These are phyloP conservation scores for Sebastiscus tertius DNA, from an alignment of 2,797 vertebrate genomes.

Conservation along the genomic window DNA sequence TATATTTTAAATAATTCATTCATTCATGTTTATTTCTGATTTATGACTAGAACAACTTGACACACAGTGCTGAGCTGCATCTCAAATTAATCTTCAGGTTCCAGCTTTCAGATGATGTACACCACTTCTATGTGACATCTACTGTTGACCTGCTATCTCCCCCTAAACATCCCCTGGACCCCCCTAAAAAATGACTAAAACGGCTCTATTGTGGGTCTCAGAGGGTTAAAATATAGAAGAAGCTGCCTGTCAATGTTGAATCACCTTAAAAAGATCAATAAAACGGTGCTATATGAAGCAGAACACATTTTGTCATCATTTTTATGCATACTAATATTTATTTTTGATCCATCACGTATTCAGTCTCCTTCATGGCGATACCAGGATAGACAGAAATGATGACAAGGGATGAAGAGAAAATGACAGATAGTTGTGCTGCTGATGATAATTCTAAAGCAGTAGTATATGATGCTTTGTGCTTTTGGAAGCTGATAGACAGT, in stretches of 20 bases:
- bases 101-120: too few species aligned
- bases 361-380: background rate
- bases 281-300: background rate
- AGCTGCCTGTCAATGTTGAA: background rate
- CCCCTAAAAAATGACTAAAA: too few species aligned
- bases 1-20: too few species aligned
- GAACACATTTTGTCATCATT: background rate
- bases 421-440: background rate
- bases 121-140: too few species aligned
- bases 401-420: background rate
- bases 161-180: too few species aligned
- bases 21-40: too few species aligned
- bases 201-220: too few species aligned
- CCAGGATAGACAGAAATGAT: background rate
- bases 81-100: too few species aligned
- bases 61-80: too few species aligned
- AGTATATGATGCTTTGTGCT: background rate
- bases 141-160: too few species aligned
- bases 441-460: conserved; percentile 20
- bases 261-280: background rate
- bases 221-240: background rate
- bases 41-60: too few species aligned
- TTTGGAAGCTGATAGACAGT: conserved; percentile 24
- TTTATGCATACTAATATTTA: background rate
- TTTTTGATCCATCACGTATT: background rate